Conservation (phyloP, 2,113 vertebrate species). For the Cebus imitator region DNA sequence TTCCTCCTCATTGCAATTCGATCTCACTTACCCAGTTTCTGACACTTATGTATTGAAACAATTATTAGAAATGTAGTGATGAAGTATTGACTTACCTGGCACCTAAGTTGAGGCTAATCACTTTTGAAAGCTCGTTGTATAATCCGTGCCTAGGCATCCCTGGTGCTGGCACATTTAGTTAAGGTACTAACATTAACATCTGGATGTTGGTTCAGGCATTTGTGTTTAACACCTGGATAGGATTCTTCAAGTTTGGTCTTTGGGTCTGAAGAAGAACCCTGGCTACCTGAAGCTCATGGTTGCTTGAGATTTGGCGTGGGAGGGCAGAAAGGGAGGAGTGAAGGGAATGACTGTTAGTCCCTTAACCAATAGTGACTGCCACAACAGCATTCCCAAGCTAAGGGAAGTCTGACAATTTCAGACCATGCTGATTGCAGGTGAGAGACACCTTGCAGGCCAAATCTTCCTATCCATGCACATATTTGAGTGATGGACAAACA, state of each 20-base stretch:
- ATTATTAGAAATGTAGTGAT: background rate
- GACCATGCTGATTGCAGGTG: background rate
- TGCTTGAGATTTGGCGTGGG: background rate
- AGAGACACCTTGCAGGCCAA: background rate
- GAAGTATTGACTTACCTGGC: background rate
- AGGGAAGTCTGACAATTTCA: background rate
- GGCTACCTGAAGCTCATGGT: background rate
- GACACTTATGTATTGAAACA: background rate
- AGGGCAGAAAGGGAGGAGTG: fast-evolving
- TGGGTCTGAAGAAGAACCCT: background rate
- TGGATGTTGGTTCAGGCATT: background rate
- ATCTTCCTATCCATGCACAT: background rate
- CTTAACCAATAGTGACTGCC: background rate
- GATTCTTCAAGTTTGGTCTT: background rate
- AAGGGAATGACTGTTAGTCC: background rate
- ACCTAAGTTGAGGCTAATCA: background rate
- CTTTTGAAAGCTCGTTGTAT: background rate
- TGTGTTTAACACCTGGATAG: background rate
- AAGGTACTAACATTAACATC: background rate
- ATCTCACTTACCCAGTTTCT: background rate
- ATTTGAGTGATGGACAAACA: background rate
- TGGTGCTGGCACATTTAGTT: background rate
- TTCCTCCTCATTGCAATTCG: background rate
- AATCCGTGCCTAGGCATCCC: background rate
- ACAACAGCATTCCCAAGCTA: background rate